Conservation (phyloP, 2,797 vertebrate genomes). For the Chrosomus eos region DNA sequence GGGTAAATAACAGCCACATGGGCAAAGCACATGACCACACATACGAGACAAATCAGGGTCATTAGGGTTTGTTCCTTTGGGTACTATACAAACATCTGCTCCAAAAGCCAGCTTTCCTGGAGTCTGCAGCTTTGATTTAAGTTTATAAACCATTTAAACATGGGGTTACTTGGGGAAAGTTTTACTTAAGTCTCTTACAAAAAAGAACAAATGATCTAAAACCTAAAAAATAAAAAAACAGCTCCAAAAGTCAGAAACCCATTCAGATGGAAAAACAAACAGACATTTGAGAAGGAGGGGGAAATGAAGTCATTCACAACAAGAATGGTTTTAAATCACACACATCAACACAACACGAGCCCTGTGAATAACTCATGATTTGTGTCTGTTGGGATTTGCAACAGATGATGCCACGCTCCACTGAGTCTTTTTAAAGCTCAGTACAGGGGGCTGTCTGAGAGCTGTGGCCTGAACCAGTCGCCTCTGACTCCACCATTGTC, state of each 20-base stretch:
- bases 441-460: slow-evolving; percentile 6
- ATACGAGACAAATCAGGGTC: slow-evolving; percentile 4
- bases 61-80: slow-evolving; percentile 24
- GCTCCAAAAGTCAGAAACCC: neutral
- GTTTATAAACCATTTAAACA: slow-evolving; percentile 24
- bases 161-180: slow-evolving; percentile 9
- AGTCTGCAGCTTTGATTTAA: slow-evolving; percentile 17
- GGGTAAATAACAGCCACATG: slow-evolving; percentile 25
- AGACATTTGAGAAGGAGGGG: neutral
- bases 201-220: slow-evolving; percentile 20
- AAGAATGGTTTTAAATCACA: neutral
- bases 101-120: slow-evolving; percentile 18
- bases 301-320: slow-evolving; percentile 20
- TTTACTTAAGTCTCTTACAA: neutral
- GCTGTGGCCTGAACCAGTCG: neutral
- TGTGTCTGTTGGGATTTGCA: slow-evolving; percentile 25
- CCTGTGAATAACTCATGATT: slow-evolving; percentile 38
- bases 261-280: neutral
- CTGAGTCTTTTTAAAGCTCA: slow-evolving; percentile 44
- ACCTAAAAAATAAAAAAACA: neutral
- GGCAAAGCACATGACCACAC: slow-evolving; percentile 20
- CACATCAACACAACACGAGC: slow-evolving; percentile 14
- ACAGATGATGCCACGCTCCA: slow-evolving; percentile 29
- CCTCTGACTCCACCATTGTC: slow-evolving; percentile 5
- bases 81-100: slow-evolving; percentile 31